Percentiles rank a stretch among this genome's conserved stretches.
Evolutionary conservation across 2,113 vertebrate genomes (phyloP).

Genomic region (Psilopsiagon aurifrons): DNA sequence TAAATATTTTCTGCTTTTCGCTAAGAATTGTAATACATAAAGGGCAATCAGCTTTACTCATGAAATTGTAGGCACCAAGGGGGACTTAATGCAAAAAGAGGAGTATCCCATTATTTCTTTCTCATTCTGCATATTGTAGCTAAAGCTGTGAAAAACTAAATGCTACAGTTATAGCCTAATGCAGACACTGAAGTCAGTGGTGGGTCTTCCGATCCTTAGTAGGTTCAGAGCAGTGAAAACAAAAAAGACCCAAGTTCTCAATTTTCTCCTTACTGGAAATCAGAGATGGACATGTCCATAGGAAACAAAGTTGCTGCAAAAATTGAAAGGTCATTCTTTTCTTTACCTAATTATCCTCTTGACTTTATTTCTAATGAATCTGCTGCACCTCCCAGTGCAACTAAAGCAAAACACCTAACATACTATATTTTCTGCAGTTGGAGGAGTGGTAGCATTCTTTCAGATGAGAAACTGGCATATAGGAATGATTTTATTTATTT

Average conservation of each 20-base stretch:
- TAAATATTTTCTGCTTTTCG: slow-evolving; percentile 1
- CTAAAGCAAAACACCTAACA: slow-evolving; percentile 3
- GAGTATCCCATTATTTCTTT: not conserved
- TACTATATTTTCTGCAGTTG: not conserved
- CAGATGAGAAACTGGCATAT: not conserved
- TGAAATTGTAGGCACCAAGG: not conserved
- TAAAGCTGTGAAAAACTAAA: not conserved
- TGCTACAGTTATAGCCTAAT: not conserved
- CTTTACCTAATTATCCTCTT: slow-evolving; percentile 43
- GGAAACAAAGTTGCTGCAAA: slow-evolving; percentile 7
- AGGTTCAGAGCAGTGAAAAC: not conserved
- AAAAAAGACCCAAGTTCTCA: not conserved
- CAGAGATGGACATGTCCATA: not conserved
- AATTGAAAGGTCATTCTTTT: slow-evolving; percentile 16
- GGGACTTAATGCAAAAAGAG: not conserved
- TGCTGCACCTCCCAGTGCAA: not conserved
- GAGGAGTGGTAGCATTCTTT: not conserved
- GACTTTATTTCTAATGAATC: slow-evolving; percentile 42
- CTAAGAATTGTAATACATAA: not conserved
- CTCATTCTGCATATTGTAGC: not conserved
- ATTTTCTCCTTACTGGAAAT: not conserved
- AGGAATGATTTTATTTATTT: not conserved
- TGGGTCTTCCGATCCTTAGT: not conserved
- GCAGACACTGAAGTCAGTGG: not conserved
- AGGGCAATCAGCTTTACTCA: not conserved